These are phyloP conservation scores for Meteorus colon DNA, from an alignment of 2,888 invertebrate genomes.

Conservation along the genomic window DNA sequence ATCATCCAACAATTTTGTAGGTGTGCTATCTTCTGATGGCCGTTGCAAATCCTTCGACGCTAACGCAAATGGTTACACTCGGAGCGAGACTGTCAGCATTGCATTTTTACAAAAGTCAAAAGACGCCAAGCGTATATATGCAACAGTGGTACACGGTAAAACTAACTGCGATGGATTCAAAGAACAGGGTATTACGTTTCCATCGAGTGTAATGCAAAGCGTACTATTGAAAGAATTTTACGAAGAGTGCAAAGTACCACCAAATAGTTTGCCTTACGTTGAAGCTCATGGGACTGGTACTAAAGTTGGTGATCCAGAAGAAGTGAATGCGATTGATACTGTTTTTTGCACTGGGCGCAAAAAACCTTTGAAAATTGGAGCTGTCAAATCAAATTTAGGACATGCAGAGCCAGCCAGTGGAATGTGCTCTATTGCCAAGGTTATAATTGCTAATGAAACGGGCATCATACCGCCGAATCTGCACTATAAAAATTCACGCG, in stretches of 20 bases:
- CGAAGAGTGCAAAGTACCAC: conserved; percentile 76
- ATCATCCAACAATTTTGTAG: conserved; percentile 62
- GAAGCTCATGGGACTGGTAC: conserved; percentile 88
- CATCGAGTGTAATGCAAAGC: conserved; percentile 66
- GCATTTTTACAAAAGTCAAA: conserved; percentile 82
- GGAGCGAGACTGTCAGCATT: conserved; percentile 86
- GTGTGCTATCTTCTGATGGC: conserved; percentile 88
- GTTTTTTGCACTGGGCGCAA: conserved; percentile 85
- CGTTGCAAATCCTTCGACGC: conserved; percentile 93
- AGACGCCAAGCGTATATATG: conserved; percentile 74
- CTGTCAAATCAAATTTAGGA: conserved; percentile 95
- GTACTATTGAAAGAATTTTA: conserved; percentile 77
- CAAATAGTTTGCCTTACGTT: conserved; percentile 77
- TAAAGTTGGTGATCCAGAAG: conserved; percentile 92
- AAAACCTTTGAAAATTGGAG: conserved; percentile 87
- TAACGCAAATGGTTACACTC: conserved; percentile 85
- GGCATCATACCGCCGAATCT: conserved; percentile 90
- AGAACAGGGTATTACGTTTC: conserved; percentile 70
- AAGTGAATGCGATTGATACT: conserved; percentile 87
- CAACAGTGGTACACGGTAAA: conserved; percentile 76
- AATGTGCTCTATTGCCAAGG: conserved; percentile 88
- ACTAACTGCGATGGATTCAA: conserved; percentile 78
- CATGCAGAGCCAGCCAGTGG: conserved; percentile 93
- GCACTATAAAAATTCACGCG: conserved; percentile 80
- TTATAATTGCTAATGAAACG: conserved; percentile 86